phyloP scores from a whole-genome alignment of 2,113 vertebrate species.

The Siniperca chuatsi region DNA sequence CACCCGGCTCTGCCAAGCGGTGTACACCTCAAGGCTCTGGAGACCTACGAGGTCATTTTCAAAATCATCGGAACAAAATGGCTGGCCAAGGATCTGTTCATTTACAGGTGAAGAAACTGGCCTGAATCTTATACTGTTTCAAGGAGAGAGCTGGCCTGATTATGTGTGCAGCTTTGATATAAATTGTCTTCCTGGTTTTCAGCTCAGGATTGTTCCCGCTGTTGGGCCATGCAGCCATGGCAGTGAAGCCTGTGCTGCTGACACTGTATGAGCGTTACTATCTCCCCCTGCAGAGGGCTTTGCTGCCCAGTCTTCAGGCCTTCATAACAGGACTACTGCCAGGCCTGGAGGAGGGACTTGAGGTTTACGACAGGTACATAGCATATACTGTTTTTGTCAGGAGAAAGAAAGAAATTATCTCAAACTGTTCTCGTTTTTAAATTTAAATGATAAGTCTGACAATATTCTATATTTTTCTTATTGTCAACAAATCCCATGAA shows the following conservation, averaged over 20 bases:
- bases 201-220: constrained; percentile 96
- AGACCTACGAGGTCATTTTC: constrained; percentile 98
- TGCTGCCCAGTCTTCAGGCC: constrained; percentile 96
- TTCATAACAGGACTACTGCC: constrained; percentile 94
- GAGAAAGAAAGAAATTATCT: not conserved
- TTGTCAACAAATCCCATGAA: not conserved
- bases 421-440: not conserved
- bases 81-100: constrained; percentile 92
- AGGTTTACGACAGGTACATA: constrained; percentile 94
- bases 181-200: constrained; percentile 13
- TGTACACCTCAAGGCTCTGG: constrained; percentile 96
- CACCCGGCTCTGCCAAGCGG: constrained; percentile 97
- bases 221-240: constrained; percentile 93
- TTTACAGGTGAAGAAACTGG: constrained; percentile 87
- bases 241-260: constrained; percentile 93
- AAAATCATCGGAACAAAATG: constrained; percentile 98
- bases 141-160: not conserved
- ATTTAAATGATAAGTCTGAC: not conserved
- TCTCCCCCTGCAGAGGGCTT: constrained; percentile 93
- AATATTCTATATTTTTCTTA: not conserved
- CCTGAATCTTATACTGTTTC: not conserved
- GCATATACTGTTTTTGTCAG: not conserved
- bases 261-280: constrained; percentile 96
- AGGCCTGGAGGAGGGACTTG: constrained; percentile 95
- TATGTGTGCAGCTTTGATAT: not conserved